These are phyloP conservation scores for Ophiothrix spiculata DNA, from an alignment of 35 echinoderm and acorn worm species.

Conservation along the genomic window DNA sequence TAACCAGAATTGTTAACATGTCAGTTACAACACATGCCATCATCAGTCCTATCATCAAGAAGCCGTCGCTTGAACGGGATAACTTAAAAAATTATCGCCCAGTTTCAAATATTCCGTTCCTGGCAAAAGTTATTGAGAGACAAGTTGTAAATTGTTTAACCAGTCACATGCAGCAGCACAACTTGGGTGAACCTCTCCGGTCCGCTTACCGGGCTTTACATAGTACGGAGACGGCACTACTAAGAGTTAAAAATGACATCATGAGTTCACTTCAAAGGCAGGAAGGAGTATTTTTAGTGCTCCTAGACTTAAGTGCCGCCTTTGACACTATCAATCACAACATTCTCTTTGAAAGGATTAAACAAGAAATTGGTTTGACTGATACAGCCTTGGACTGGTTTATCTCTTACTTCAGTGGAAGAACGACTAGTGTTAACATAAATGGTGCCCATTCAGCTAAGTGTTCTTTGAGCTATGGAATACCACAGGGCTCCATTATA, in stretches of 20 bases:
- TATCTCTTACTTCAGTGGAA: background rate
- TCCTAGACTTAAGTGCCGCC: constrained; percentile 17
- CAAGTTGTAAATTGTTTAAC: constrained; percentile 21
- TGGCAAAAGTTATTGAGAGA: constrained; percentile 34
- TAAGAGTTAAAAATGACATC: constrained; percentile 59
- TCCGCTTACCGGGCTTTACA: constrained; percentile 39
- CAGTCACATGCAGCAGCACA: constrained; percentile 14
- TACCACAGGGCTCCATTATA: constrained; percentile 53
- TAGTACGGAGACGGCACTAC: constrained; percentile 39
- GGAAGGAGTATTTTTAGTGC: constrained; percentile 27
- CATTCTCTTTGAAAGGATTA: constrained; percentile 23
- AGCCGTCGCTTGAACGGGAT: constrained; percentile 16
- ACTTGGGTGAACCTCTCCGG: constrained; percentile 25
- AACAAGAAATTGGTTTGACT: background rate
- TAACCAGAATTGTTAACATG: no score
- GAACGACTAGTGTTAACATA: background rate
- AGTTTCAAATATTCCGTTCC: constrained; percentile 28
- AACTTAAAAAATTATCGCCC: constrained; percentile 28
- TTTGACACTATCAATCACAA: constrained; percentile 53
- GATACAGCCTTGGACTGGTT: background rate
- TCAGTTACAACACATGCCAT: no score
- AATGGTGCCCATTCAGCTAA: background rate
- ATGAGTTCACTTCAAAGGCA: constrained; percentile 12
- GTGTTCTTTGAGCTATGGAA: constrained; percentile 11
- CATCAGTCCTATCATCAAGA: constrained; percentile 15